Conservation (phyloP, 2,888 invertebrate species). For the Drosophila niveifrons region DNA sequence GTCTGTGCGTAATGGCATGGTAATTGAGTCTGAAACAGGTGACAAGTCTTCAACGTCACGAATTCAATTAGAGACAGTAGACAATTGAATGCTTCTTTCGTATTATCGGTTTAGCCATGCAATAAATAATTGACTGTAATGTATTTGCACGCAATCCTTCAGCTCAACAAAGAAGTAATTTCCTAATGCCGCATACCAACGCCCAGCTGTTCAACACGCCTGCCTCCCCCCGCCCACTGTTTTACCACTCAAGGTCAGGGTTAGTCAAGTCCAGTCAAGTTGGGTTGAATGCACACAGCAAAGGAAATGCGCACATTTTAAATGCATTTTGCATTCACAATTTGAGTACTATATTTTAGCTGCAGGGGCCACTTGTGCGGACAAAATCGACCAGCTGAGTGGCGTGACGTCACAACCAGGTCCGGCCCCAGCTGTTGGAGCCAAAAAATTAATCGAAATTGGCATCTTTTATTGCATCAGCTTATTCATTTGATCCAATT, state of each 20-base stretch:
- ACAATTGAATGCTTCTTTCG: slow-evolving; percentile 31
- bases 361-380: slow-evolving; percentile 16
- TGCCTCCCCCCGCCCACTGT: not conserved
- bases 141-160: slow-evolving; percentile 27
- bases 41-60: slow-evolving; percentile 38
- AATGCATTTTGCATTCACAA: slow-evolving; percentile 18
- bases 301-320: slow-evolving; percentile 32
- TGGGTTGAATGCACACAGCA: slow-evolving; percentile 24
- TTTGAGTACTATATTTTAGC: not conserved
- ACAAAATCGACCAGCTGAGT: not conserved
- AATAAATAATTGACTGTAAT: slow-evolving; percentile 51
- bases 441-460: slow-evolving; percentile 21
- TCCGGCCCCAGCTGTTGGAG: slow-evolving; percentile 15
- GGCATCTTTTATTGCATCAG: slow-evolving; percentile 59
- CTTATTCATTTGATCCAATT: slow-evolving; percentile 37
- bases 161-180: slow-evolving; percentile 29
- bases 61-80: slow-evolving; percentile 42
- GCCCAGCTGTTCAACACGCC: not conserved
- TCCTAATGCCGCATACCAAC: slow-evolving; percentile 19
- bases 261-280: slow-evolving; percentile 24
- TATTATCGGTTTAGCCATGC: slow-evolving; percentile 38
- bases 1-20: slow-evolving; percentile 19
- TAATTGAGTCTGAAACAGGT: slow-evolving; percentile 15
- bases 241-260: slow-evolving; percentile 42
- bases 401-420: slow-evolving; percentile 41